These are phyloP conservation scores for Periophthalmus magnuspinnatus DNA, from an alignment of 2,797 vertebrate genomes.

Conservation along the genomic window DNA sequence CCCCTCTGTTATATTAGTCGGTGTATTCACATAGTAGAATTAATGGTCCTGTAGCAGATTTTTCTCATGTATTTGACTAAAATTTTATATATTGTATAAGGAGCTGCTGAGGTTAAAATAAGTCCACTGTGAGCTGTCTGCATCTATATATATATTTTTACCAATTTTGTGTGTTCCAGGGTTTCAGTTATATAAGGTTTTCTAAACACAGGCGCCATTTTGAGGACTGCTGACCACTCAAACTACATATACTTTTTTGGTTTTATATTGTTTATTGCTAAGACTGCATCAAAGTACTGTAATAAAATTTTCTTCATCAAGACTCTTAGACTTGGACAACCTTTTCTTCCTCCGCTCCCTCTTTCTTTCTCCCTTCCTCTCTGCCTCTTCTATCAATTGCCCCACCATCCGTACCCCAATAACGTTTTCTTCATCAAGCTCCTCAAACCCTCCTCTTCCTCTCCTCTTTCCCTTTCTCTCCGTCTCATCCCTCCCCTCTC, in stretches of 20 bases:
- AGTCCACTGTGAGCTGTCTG: too few species aligned
- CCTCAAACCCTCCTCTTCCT: neutral
- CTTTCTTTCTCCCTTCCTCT: conserved; percentile 14
- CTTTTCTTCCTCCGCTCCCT: neutral
- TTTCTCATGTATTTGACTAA: too few species aligned
- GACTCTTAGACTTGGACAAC: neutral
- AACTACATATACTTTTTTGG: too few species aligned
- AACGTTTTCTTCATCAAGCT: neutral
- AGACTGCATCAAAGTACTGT: neutral
- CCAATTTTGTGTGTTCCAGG: too few species aligned
- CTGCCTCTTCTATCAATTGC: neutral
- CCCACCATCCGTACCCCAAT: neutral
- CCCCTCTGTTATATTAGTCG: neutral
- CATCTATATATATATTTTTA: too few species aligned
- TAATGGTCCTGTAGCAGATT: too few species aligned
- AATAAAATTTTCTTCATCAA: neutral
- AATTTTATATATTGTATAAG: too few species aligned
- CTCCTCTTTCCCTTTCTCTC: conserved; percentile 3
- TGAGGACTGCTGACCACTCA: too few species aligned
- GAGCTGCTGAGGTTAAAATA: too few species aligned
- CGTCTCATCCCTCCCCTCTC: conserved; percentile 10
- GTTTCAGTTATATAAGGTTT: too few species aligned
- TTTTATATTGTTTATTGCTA: too few species aligned
- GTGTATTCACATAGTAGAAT: neutral
- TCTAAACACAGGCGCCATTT: too few species aligned